phyloP scores from a whole-genome alignment of 2,113 vertebrate genomes.

The Tiliqua scincoides region DNA sequence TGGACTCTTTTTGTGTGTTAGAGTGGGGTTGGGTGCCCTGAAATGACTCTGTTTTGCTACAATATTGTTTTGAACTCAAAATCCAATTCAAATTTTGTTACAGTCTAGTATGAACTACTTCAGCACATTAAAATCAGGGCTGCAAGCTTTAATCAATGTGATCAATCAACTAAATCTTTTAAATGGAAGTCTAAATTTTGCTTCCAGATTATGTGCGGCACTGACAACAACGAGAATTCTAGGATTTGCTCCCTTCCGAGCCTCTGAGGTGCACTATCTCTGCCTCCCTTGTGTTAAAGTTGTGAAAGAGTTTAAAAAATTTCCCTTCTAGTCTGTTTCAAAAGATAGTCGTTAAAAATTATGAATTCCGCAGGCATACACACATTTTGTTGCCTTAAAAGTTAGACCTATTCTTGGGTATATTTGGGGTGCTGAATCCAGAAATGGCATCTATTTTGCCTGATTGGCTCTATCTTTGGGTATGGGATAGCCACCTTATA shows the following conservation, averaged over 20 bases:
- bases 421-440: no score
- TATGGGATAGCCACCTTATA: no score
- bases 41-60: neutral
- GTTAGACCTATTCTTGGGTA: no score
- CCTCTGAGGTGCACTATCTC: no score
- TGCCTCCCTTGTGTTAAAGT: neutral
- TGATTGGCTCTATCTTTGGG: no score
- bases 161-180: neutral
- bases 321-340: no score
- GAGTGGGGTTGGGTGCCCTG: neutral
- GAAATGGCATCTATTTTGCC: no score
- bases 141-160: neutral
- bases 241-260: neutral
- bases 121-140: neutral
- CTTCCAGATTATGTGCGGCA: no score
- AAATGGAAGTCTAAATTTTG: neutral
- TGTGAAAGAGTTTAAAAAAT: no score
- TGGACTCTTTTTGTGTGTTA: neutral
- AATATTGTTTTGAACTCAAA: neutral
- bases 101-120: neutral
- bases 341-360: neutral
- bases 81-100: neutral
- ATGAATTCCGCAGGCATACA: no score
- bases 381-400: no score
- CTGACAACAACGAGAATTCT: neutral